A percentile compares a stretch with the other conserved stretches of the same genome.
phyloP scores from a whole-genome alignment of 2,113 vertebrate species.

The Empidonax alnorum region DNA sequence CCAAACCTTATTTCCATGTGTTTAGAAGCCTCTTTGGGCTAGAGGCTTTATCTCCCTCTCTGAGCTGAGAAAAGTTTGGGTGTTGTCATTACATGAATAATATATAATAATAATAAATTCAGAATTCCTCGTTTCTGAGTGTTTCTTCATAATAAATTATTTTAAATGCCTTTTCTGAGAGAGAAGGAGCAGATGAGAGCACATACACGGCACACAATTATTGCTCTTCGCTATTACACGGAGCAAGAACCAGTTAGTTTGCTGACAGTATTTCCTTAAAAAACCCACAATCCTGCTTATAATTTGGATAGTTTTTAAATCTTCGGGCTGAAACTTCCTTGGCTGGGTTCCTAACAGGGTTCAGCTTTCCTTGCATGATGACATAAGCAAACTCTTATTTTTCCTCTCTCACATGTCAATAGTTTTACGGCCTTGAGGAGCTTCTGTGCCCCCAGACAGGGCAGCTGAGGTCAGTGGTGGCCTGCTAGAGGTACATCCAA shows the following conservation, averaged over 20 bases:
- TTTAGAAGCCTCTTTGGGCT: constrained; percentile 39
- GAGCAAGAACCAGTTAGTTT: not conserved
- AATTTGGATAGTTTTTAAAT: constrained; percentile 4
- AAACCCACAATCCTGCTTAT: not conserved
- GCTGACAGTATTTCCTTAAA: not conserved
- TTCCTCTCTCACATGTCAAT: not conserved
- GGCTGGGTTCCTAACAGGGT: not conserved
- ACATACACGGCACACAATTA: not conserved
- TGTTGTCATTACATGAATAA: constrained; percentile 42
- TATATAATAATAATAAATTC: constrained; percentile 37
- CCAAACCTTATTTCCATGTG: constrained; percentile 53
- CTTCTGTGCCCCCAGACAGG: not conserved
- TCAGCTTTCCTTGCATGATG: not conserved
- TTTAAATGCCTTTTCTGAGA: constrained; percentile 9
- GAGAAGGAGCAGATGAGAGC: not conserved
- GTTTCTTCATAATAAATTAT: not conserved
- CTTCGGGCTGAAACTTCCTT: not conserved
- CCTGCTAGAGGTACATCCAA: not conserved
- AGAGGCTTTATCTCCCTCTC: constrained; percentile 16
- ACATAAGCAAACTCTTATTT: not conserved
- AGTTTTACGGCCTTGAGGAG: not conserved
- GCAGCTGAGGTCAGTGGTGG: not conserved
- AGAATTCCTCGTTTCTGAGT: not conserved
- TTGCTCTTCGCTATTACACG: not conserved
- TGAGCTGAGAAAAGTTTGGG: constrained; percentile 3